Evolutionary conservation across 2,797 vertebrate genomes (phyloP), one percentile per base, ranked within the genome.

Genomic region (Emydoidea blandingii): DNA sequence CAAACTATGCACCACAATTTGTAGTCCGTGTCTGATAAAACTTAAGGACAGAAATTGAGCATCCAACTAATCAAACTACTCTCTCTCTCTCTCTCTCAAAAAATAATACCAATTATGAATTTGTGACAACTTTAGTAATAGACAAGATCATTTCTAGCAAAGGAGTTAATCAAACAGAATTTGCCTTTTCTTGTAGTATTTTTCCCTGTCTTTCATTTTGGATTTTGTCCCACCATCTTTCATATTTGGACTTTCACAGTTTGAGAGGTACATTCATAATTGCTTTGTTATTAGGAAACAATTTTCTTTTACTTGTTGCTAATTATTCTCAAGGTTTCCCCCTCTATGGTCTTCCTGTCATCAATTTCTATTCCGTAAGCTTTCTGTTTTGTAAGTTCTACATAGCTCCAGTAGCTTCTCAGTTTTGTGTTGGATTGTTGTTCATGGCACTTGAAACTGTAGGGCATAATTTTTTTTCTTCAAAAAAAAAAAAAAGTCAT

Each of bases 231-330:
- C 53, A 0, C 54, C 87, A 11, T 87, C 49, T 95, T 34, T 82
- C 16, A 37, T 82, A 49, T 27, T 74, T n/a, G 11, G 37, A 57
- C 29, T 62, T 5, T 6, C 56, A 41, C 56, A 88, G 15, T 25
- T 83, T 85, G 8, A 81, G 31, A 11, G 80, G 27, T 34, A 74
- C 21, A 31, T 62, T 93, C 12, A 47, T 54, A 81, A 62, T 34
- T 47, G 41, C 90, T 96, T 96, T 85, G 1, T 65, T 88, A 80
- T n/a, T n/a, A 91, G 85, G 76, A 88, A 95, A 83, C 7, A 57
- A 80, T 87, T 93, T 95, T 83, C 6, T 31, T 78, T 78, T 53
- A 54, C 37, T 81, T 41, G 50, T 49, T 68, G 21, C 23, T 91
- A 85, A 91, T 88, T 94, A 62, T 76, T 62, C 52, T 82, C 21